These are phyloP conservation scores for Zaprionus camerounensis DNA, from an alignment of 1,140 invertebrate genomes.

Conservation along the genomic window DNA sequence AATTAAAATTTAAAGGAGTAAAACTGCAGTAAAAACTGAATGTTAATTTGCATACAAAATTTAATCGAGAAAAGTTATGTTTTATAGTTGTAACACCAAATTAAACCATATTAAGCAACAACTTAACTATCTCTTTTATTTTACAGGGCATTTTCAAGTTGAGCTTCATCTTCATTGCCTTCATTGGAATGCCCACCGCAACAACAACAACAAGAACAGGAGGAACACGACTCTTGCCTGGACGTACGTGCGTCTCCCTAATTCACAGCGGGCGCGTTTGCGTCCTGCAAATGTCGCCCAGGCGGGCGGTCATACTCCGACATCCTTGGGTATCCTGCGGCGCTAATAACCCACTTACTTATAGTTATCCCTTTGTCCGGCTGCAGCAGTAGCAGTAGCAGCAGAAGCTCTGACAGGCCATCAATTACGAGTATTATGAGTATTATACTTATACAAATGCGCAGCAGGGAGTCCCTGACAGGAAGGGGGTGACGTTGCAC, in stretches of 20 bases:
- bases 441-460: constrained; percentile 44
- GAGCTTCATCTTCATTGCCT: background rate
- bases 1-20: background rate
- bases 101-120: background rate
- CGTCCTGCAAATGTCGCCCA: constrained; percentile 22
- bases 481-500: background rate
- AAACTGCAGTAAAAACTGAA: too few relatives aligned
- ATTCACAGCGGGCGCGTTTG: constrained; percentile 62
- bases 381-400: constrained; percentile 18
- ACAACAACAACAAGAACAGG: constrained; percentile 56
- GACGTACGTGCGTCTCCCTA: constrained; percentile 63
- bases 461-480: background rate
- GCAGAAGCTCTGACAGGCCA: constrained; percentile 51
- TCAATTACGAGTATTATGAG: constrained; percentile 62
- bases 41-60: too few relatives aligned
- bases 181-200: constrained; percentile 61
- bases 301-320: constrained; percentile 21
- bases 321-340: constrained; percentile 65
- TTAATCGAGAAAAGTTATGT: too few relatives aligned
- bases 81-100: too few relatives aligned
- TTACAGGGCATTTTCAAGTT: background rate
- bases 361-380: constrained; percentile 77
- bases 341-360: constrained; percentile 81
- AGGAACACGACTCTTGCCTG: constrained; percentile 3
- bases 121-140: background rate